phyloP scores from a whole-genome alignment of 2,113 vertebrate genomes.

The Mus musculus region DNA sequence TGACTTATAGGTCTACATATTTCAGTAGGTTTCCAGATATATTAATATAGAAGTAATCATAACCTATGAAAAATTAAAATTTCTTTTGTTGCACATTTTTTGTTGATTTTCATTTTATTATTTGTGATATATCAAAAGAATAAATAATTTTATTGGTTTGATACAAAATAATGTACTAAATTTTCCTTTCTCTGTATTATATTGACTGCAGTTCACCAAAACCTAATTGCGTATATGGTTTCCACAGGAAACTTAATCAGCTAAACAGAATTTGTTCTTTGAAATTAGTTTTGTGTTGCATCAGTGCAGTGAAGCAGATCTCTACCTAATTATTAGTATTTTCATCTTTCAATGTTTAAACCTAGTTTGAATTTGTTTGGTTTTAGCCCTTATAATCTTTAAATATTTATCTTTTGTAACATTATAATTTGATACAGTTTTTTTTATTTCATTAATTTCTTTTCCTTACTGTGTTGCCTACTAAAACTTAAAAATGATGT shows the following conservation, averaged over 20 bases:
- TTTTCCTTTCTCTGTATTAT: background rate
- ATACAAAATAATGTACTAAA: background rate
- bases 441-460: background rate
- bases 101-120: background rate
- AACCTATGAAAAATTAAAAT: background rate
- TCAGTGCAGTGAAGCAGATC: background rate
- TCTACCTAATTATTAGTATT: background rate
- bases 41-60: background rate
- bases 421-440: background rate
- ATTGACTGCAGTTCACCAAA: background rate
- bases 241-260: background rate
- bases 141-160: background rate
- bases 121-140: background rate
- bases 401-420: background rate
- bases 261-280: background rate
- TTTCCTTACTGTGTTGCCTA: background rate
- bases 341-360: constrained; percentile 41
- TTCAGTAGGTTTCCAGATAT: background rate
- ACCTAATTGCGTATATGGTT: background rate
- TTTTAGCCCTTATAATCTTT: constrained; percentile 12
- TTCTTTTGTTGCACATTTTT: background rate
- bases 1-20: background rate
- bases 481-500: constrained; percentile 23
- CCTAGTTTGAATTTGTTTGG: constrained; percentile 27
- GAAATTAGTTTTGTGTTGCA: background rate